Conservation (phyloP, 2,797 vertebrate species). For the Taeniopygia guttata region DNA sequence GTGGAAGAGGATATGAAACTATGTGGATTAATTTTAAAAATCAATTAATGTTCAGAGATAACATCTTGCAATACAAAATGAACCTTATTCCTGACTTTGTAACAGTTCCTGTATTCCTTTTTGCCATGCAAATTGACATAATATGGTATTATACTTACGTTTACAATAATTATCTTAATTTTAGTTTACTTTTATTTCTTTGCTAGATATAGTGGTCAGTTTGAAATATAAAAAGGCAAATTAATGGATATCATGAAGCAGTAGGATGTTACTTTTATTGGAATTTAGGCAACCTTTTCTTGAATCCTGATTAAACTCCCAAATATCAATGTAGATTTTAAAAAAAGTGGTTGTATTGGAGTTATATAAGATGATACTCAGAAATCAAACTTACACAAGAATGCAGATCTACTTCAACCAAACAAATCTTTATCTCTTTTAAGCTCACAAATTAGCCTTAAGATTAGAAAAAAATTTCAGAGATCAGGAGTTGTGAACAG, state of each 20-base stretch:
- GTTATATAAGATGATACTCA: neutral
- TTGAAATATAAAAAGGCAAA: neutral
- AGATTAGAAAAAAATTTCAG: neutral
- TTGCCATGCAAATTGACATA: neutral
- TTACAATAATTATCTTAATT: neutral
- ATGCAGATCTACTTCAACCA: neutral
- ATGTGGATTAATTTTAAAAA: neutral
- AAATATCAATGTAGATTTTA: neutral
- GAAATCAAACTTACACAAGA: neutral
- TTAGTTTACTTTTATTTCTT: neutral
- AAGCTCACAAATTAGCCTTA: neutral
- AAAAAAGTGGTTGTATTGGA: neutral
- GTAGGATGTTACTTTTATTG: neutral
- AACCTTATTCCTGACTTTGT: neutral
- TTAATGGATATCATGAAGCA: neutral
- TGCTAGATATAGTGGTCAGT: neutral
- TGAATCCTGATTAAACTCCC: neutral
- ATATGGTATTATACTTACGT: neutral
- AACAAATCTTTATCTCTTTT: neutral
- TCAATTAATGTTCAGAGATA: constrained; percentile 6
- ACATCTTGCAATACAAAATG: neutral
- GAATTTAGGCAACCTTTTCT: neutral
- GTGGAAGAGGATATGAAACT: neutral
- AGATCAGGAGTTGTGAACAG: neutral
- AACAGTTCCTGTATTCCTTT: neutral